Percentiles rank a stretch among this genome's conserved stretches.
Evolutionary conservation across 2,113 vertebrate genomes (phyloP).

Genomic region (Myrmecophaga tridactyla): DNA sequence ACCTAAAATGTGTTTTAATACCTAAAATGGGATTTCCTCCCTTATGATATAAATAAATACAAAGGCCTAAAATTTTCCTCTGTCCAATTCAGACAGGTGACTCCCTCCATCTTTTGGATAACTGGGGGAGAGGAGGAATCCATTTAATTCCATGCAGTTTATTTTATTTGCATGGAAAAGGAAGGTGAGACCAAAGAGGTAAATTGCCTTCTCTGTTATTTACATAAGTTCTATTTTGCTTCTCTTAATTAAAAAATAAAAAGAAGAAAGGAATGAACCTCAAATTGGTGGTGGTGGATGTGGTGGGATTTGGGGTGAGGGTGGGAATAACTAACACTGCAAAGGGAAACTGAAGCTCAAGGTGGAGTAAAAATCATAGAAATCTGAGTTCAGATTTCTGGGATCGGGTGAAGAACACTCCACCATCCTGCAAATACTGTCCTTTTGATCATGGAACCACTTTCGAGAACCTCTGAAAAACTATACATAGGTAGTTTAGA

Average conservation of each 20-base stretch:
- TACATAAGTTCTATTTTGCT: background rate
- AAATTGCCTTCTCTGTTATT: background rate
- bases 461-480: background rate
- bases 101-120: background rate
- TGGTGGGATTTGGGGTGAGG: too few relatives aligned
- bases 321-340: background rate
- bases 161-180: background rate
- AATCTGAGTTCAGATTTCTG: background rate
- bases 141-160: background rate
- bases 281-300: background rate
- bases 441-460: background rate
- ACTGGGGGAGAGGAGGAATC: background rate
- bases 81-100: background rate
- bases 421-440: background rate
- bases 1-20: background rate
- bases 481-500: background rate
- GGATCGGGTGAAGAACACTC: background rate
- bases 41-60: background rate
- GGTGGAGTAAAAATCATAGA: background rate
- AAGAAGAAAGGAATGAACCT: background rate
- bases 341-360: background rate
- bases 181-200: background rate
- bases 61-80: background rate
- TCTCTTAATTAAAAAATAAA: background rate
- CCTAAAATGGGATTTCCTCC: background rate